Percentiles rank a stretch among this genome's conserved stretches.
These are phyloP conservation scores for Ceramica pisi DNA, from an alignment of 2,888 invertebrate genomes.

Conservation along the genomic window DNA sequence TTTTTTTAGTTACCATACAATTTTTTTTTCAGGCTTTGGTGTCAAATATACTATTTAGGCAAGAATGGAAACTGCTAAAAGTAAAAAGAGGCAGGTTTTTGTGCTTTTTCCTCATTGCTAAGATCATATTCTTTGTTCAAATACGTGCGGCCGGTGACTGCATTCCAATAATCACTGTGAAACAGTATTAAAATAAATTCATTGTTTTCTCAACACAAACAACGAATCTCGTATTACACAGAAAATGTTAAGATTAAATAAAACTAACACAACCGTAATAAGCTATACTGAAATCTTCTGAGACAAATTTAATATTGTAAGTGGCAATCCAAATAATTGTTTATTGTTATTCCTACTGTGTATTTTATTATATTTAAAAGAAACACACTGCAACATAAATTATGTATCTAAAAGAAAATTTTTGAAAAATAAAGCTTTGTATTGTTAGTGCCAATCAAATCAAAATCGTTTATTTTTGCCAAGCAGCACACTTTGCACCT, in stretches of 20 bases:
- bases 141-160: not conserved
- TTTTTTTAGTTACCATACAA: no score
- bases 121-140: not conserved
- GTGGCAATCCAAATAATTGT: conserved; percentile 6
- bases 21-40: no score
- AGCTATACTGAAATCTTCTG: conserved; percentile 37
- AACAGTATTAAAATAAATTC: not conserved
- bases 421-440: conserved; percentile 68
- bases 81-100: no score
- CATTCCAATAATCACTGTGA: not conserved
- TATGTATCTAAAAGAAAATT: conserved; percentile 42
- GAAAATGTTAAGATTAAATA: conserved; percentile 26
- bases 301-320: conserved; percentile 15
- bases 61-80: no score
- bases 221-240: not conserved
- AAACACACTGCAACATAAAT: conserved; percentile 31
- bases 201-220: not conserved
- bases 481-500: conserved; percentile 79
- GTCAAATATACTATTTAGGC: no score
- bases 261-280: conserved; percentile 25
- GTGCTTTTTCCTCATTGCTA: not conserved
- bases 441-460: conserved; percentile 82
- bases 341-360: conserved; percentile 22
- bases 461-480: conserved; percentile 60
- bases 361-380: conserved; percentile 34